Conservation (phyloP, 2,113 vertebrate genomes). For the Galbula dea region DNA sequence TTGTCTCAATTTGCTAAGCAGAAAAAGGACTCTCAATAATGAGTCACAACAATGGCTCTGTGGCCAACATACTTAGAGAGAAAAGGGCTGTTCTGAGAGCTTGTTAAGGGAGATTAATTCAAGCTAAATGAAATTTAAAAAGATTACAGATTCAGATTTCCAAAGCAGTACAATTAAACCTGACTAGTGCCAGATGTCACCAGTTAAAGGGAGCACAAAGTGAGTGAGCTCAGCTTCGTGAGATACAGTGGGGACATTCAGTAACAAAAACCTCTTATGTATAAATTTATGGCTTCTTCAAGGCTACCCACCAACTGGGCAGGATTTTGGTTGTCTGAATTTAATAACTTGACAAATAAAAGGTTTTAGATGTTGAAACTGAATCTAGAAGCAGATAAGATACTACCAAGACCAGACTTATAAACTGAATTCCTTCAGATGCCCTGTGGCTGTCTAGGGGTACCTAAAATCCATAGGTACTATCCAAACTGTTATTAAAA, state of each 20-base stretch:
- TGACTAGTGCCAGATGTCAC: slow-evolving; percentile 10
- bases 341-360: neutral
- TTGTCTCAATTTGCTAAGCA: neutral
- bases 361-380: neutral
- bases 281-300: neutral
- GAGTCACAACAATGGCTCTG: neutral
- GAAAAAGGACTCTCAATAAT: neutral
- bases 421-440: neutral
- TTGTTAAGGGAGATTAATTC: slow-evolving; percentile 34
- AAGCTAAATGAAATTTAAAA: slow-evolving; percentile 8
- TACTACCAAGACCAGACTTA: neutral
- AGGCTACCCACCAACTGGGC: neutral
- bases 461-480: neutral
- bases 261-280: neutral
- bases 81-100: neutral
- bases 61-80: neutral
- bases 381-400: neutral
- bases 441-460: neutral
- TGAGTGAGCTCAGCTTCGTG: neutral
- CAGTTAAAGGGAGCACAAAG: neutral
- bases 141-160: neutral
- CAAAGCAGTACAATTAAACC: slow-evolving; percentile 31
- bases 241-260: neutral
- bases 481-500: neutral
- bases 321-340: neutral